phyloP scores from a whole-genome alignment of 2,888 invertebrate genomes.

The Dynastes hyllus region DNA sequence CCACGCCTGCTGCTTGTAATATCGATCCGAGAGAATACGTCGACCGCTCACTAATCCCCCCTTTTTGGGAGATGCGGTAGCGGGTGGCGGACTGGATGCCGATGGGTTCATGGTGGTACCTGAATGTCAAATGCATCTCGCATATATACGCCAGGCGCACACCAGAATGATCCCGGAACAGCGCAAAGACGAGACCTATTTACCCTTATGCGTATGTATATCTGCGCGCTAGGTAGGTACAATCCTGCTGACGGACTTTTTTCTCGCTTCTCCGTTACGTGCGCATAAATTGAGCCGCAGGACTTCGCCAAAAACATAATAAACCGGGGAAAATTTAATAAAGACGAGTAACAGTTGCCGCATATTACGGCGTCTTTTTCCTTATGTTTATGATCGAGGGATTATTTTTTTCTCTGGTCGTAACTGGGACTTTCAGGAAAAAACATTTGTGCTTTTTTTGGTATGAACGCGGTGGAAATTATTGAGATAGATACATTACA shows the following conservation, averaged over 20 bases:
- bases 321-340: constrained; percentile 42
- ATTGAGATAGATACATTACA: background rate
- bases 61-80: constrained; percentile 38
- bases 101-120: constrained; percentile 32
- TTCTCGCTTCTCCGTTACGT: constrained; percentile 2
- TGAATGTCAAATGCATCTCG: constrained; percentile 27
- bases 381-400: constrained; percentile 18
- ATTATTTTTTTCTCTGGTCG: constrained; percentile 3
- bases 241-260: background rate
- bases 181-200: background rate
- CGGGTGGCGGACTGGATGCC: constrained; percentile 4
- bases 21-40: constrained; percentile 42
- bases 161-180: background rate
- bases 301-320: constrained; percentile 25
- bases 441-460: background rate
- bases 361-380: constrained; percentile 23
- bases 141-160: background rate
- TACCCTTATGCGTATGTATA: too few relatives aligned
- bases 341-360: constrained; percentile 27
- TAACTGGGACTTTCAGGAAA: background rate
- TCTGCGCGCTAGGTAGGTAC: background rate
- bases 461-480: background rate
- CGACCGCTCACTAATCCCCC: constrained; percentile 45
- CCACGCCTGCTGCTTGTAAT: constrained; percentile 49
- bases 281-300: constrained; percentile 31